A percentile compares a stretch with the other conserved stretches of the same genome.
These are phyloP conservation scores for Melanotaenia pygmaea DNA, from an alignment of 2,797 vertebrate species.

Conservation along the genomic window DNA sequence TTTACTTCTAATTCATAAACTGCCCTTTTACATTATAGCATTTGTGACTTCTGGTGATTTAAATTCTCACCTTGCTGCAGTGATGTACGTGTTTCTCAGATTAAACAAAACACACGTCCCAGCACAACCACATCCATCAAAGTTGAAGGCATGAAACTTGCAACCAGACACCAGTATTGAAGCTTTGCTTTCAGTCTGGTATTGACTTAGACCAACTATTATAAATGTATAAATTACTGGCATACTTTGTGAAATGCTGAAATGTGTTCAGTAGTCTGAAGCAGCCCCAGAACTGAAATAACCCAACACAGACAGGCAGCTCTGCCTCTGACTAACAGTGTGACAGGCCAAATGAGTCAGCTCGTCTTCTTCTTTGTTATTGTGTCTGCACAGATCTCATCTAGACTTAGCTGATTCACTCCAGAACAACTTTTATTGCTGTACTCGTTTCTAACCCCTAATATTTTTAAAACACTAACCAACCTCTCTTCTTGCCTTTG, in stretches of 20 bases:
- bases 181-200: constrained; percentile 1
- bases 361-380: constrained; percentile 35
- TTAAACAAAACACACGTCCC: background rate
- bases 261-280: constrained; percentile 30
- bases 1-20: background rate
- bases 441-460: background rate
- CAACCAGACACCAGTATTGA: background rate
- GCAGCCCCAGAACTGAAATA: constrained; percentile 36
- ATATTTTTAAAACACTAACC: constrained; percentile 19
- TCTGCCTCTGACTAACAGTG: constrained; percentile 32
- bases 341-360: constrained; percentile 56
- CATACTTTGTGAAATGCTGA: constrained; percentile 7
- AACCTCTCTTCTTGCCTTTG: constrained; percentile 15
- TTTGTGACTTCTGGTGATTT: background rate
- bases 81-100: background rate
- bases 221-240: constrained; percentile 7
- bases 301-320: constrained; percentile 27
- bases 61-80: background rate
- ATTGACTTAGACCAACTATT: background rate
- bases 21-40: too few species aligned
- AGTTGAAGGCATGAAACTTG: background rate
- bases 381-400: constrained; percentile 49
- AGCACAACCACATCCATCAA: background rate
- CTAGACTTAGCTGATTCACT: constrained; percentile 33
- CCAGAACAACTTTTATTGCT: constrained; percentile 14